phyloP scores from a whole-genome alignment of 2,888 invertebrate species.

The Dimorphilus gyrociliatus region DNA sequence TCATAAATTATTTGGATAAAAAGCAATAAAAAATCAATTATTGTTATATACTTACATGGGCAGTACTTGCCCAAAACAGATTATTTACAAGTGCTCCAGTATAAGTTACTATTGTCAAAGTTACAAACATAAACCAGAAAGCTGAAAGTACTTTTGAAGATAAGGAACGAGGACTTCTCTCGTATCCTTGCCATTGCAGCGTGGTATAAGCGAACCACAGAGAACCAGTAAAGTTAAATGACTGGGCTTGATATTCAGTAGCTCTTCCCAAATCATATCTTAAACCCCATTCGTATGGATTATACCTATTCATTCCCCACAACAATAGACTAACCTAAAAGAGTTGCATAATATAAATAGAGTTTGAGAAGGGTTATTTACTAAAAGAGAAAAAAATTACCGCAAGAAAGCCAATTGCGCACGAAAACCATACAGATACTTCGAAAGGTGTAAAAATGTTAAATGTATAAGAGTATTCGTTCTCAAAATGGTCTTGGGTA shows the following conservation, averaged over 20 bases:
- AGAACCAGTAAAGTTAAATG: constrained; percentile 7
- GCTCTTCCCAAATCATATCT: constrained; percentile 7
- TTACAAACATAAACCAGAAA: constrained; percentile 11
- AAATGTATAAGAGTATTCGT: too few species aligned
- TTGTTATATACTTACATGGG: too few species aligned
- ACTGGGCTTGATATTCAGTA: constrained; percentile 6
- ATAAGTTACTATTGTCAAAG: constrained; percentile 10
- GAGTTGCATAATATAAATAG: too few species aligned
- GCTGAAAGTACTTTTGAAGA: constrained; percentile 5
- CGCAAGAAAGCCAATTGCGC: too few species aligned
- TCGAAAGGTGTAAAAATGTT: too few species aligned
- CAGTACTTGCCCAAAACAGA: constrained; percentile 10
- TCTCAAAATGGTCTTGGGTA: too few species aligned
- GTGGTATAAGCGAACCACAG: constrained; percentile 11
- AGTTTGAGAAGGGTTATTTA: too few species aligned
- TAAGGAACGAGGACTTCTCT: constrained; percentile 7
- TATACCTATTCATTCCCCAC: constrained; percentile 9
- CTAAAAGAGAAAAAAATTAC: too few species aligned
- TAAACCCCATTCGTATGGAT: constrained; percentile 10
- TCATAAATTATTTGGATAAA: too few species aligned
- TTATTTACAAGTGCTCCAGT: constrained; percentile 8
- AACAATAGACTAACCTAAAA: constrained; percentile 8
- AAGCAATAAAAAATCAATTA: too few species aligned
- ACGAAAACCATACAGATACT: too few species aligned
- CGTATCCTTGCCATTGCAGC: constrained; percentile 12